Evolutionary conservation across 2,888 invertebrate species (phyloP), one percentile per base, ranked within the genome.

Genomic region (Tinea semifulvella): DNA sequence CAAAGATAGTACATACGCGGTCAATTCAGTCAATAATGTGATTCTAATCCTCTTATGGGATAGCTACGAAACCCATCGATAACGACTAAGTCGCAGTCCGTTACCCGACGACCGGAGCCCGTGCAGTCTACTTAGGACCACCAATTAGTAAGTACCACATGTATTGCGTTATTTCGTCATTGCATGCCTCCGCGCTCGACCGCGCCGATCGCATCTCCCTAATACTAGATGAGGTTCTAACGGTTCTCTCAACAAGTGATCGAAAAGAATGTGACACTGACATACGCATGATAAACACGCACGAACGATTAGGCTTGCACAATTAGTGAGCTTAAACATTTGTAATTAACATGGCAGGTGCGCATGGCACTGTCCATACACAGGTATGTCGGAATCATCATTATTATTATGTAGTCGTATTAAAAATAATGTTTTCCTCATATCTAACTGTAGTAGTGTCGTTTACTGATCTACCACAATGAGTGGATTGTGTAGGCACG

Each of bases 101-200:
- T 77, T 75, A 68, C 50, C 57, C 55, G 50, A 40, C 40, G 40
- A 22, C 40, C 40, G 40, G 40, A 11, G 22, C 40, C n/a, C 16
- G 53, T 52, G 53, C 57, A 57, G 53, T 53, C 52, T 57, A 59
- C 57, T 60, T 53, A 43, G 49, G 49, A 48, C 46, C 62, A 60
- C 57, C 69, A 73, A 74, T 76, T 77, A 76, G 66, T 65, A 57
- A 61, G 60, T 56, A 60, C 57, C 61, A 63, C 65, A 58, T 61
- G 60, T 60, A 57, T 63, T 61, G 58, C 57, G 60, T 65, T 65
- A 71, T 71, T 68, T 67, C 58, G 59, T 66, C 63, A 61, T 61
- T 64, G 58, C 58, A 48, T 50, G 49, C 53, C 50, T 50, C 49
- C 44, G 49, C 50, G 51, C 53, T 49, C 49, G 19, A 38, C 6